These are phyloP conservation scores for Carcharodon carcharias DNA, from an alignment of 2,797 vertebrate genomes.

Conservation along the genomic window DNA sequence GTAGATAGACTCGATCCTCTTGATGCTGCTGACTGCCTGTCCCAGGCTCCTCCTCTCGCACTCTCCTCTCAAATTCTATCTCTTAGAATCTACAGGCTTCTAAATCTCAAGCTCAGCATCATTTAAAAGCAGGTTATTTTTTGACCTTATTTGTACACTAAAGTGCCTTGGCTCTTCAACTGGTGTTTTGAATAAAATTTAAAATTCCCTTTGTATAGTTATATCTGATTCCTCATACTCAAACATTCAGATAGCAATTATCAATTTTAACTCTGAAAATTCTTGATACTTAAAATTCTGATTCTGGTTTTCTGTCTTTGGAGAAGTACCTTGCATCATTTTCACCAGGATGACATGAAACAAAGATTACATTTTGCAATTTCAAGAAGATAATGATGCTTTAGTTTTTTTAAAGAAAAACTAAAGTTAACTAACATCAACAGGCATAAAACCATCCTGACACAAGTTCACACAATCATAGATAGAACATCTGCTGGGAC, in stretches of 20 bases:
- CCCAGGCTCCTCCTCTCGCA: no score
- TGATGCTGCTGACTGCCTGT: no score
- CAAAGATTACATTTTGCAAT: not conserved
- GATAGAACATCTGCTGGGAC: not conserved
- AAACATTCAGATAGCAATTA: not conserved
- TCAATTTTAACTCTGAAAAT: not conserved
- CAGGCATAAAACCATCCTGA: not conserved
- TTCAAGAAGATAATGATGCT: not conserved
- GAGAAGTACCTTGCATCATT: not conserved
- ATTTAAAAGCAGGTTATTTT: not conserved
- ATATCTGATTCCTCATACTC: not conserved
- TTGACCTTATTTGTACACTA: not conserved
- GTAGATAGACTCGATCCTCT: no score
- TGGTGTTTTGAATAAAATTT: not conserved
- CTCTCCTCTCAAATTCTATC: no score
- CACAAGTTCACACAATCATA: not conserved
- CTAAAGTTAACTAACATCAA: not conserved
- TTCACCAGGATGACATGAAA: not conserved
- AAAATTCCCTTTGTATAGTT: not conserved
- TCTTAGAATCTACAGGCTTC: not conserved
- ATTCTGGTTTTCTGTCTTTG: not conserved
- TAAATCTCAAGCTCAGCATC: not conserved
- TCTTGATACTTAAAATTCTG: not conserved
- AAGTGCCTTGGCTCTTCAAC: not conserved
- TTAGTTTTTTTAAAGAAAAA: not conserved